Percentiles rank a stretch among this genome's conserved stretches.
These are phyloP conservation scores for Thermophis baileyi DNA, from an alignment of 2,113 vertebrate species.

Conservation along the genomic window DNA sequence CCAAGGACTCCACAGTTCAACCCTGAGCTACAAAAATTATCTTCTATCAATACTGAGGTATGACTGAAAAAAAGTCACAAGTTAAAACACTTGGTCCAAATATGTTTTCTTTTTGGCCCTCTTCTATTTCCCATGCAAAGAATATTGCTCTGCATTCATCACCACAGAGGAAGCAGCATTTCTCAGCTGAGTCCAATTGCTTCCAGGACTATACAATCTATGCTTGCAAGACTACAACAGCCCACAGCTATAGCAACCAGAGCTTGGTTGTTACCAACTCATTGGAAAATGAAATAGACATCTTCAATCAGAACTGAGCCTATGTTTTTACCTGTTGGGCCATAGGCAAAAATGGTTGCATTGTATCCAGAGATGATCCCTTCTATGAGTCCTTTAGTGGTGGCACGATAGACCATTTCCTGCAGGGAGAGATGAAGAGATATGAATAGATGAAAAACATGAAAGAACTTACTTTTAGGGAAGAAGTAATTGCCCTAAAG, in stretches of 20 bases:
- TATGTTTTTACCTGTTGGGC: constrained; percentile 80
- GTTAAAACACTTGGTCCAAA: neutral
- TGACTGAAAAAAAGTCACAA: neutral
- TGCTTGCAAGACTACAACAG: neutral
- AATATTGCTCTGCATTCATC: neutral
- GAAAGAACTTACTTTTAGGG: neutral
- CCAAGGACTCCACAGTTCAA: neutral
- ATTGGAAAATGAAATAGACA: neutral
- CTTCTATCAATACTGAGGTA: neutral
- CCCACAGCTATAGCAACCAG: neutral
- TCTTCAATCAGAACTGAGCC: neutral
- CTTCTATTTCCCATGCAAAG: neutral
- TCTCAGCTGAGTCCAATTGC: neutral
- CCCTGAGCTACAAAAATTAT: neutral
- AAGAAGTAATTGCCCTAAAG: neutral
- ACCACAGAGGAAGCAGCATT: neutral
- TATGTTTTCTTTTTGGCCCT: neutral
- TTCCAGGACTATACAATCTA: neutral
- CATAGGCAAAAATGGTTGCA: constrained; percentile 88
- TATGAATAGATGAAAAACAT: neutral
- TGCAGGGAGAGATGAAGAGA: constrained; percentile 46
- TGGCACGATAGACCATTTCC: constrained; percentile 88
- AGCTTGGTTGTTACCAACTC: neutral
- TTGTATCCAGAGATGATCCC: constrained; percentile 89
- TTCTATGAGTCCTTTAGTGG: constrained; percentile 82